Conservation (phyloP, 2,797 vertebrate species). For the Micropoecilia bifurca region DNA sequence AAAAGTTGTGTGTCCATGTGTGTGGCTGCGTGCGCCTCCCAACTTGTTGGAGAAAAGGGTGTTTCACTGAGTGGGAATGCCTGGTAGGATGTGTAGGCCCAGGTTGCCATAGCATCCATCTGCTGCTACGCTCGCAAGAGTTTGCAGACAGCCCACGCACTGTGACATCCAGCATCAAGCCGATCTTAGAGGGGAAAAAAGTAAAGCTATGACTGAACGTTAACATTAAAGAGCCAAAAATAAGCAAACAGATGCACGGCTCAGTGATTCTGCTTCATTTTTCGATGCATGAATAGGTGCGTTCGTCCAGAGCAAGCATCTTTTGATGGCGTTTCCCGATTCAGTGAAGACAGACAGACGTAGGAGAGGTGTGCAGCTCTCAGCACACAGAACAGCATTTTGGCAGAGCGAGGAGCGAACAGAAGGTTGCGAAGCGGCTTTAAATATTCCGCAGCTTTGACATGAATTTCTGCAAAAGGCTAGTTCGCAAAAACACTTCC, state of each 20-base stretch:
- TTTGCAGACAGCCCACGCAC: constrained; percentile 82
- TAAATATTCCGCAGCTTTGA: constrained; percentile 22
- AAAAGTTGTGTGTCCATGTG: constrained; percentile 17
- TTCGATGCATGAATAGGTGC: neutral
- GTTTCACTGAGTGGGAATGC: constrained; percentile 86
- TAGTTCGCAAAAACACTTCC: neutral
- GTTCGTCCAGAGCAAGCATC: neutral
- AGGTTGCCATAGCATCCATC: constrained; percentile 84
- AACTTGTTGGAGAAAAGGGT: constrained; percentile 63
- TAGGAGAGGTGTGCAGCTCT: constrained; percentile 34
- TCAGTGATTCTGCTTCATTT: constrained; percentile 15
- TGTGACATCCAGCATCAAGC: constrained; percentile 77
- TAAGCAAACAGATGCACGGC: constrained; percentile 24
- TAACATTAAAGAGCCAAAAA: constrained; percentile 47
- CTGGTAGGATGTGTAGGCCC: constrained; percentile 85
- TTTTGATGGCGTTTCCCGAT: neutral
- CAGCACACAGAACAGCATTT: constrained; percentile 19
- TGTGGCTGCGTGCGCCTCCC: constrained; percentile 27
- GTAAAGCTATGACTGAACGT: constrained; percentile 50
- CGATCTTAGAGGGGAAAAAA: constrained; percentile 56
- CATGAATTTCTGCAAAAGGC: constrained; percentile 11
- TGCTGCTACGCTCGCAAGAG: constrained; percentile 81
- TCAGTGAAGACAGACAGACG: constrained; percentile 15
- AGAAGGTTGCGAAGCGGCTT: constrained; percentile 45
- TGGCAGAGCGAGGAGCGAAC: constrained; percentile 28